phyloP scores from a whole-genome alignment of 2,888 invertebrate genomes.

The Hyposoter dolosus region DNA sequence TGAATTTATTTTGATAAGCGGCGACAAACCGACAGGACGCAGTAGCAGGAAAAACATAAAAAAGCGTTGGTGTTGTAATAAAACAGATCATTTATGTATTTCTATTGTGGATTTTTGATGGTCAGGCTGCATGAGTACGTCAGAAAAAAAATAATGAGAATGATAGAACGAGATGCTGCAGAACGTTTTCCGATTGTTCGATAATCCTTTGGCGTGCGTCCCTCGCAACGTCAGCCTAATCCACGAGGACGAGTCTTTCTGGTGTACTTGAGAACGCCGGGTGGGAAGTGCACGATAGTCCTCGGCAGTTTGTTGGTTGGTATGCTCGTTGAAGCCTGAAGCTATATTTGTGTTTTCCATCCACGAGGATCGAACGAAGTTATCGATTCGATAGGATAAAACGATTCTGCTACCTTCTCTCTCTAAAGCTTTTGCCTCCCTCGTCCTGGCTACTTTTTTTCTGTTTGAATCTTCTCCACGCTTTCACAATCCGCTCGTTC shows the following conservation, averaged over 20 bases:
- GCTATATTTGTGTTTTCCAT: constrained; percentile 55
- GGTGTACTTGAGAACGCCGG: constrained; percentile 30
- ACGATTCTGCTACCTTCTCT: constrained; percentile 64
- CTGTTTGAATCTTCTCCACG: constrained; percentile 67
- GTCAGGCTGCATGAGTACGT: neutral
- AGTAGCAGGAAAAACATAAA: neutral
- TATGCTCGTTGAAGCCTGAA: constrained; percentile 34
- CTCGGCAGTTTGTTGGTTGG: constrained; percentile 53
- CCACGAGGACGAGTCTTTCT: constrained; percentile 45
- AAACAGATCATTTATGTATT: neutral
- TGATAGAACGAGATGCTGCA: constrained; percentile 36
- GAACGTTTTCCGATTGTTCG: constrained; percentile 48
- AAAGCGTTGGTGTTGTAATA: neutral
- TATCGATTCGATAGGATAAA: constrained; percentile 78
- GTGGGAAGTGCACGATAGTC: constrained; percentile 38
- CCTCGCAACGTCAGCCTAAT: constrained; percentile 61
- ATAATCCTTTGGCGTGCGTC: constrained; percentile 56
- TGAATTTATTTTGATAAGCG: neutral
- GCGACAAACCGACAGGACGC: neutral
- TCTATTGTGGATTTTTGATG: neutral
- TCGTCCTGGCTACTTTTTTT: constrained; percentile 46
- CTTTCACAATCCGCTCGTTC: constrained; percentile 76
- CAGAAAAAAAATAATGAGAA: neutral
- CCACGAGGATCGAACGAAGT: constrained; percentile 74
- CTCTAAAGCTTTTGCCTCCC: constrained; percentile 49